Conservation (phyloP, 2,113 vertebrate genomes). For the Pristiophorus japonicus region DNA sequence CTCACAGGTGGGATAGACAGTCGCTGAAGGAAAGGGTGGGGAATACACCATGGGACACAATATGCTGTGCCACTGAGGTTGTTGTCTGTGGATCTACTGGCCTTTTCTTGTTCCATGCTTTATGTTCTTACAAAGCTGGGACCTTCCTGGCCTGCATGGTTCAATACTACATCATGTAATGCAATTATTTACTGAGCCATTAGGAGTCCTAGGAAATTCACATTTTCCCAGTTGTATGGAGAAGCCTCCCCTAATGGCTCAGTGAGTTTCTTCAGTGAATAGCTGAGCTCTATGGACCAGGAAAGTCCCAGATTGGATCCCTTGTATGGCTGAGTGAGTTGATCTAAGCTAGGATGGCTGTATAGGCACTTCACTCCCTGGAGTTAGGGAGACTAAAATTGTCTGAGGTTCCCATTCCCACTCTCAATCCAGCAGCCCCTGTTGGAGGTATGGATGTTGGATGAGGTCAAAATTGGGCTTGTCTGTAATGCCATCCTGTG, state of each 20-base stretch:
- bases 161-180: background rate
- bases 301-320: background rate
- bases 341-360: background rate
- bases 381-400: background rate
- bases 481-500: too few species aligned
- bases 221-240: background rate
- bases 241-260: background rate
- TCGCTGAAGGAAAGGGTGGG: too few species aligned
- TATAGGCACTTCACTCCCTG: background rate
- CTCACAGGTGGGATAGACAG: too few species aligned
- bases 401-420: background rate
- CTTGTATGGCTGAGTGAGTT: background rate
- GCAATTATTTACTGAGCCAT: background rate
- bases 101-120: background rate
- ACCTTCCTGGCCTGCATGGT: background rate
- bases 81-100: background rate
- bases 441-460: too few species aligned
- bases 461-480: too few species aligned
- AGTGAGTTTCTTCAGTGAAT: background rate
- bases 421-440: background rate
- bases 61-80: background rate
- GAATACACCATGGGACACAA: background rate
- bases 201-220: background rate
- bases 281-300: background rate
- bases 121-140: background rate